phyloP scores from a whole-genome alignment of 2,888 invertebrate genomes.

The Argyresthia goedartella region DNA sequence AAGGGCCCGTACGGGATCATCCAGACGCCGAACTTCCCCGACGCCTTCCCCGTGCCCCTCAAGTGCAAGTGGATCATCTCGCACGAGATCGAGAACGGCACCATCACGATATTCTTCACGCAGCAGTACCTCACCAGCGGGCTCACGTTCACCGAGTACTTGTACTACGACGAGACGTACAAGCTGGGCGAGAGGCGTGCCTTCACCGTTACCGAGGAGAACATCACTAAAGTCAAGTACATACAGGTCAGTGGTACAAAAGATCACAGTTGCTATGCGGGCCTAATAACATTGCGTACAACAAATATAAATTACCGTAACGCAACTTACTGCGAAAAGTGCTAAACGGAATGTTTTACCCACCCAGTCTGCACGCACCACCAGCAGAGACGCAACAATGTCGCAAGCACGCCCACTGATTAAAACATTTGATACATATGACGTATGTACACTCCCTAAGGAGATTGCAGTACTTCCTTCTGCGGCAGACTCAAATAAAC shows the following conservation, averaged over 20 bases:
- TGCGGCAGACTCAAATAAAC: too few species aligned
- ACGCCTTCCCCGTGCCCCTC: slow-evolving; percentile 84
- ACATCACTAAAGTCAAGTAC: slow-evolving; percentile 76
- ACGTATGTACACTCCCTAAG: too few species aligned
- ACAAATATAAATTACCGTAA: too few species aligned
- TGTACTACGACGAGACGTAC: slow-evolving; percentile 78
- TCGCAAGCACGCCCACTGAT: too few species aligned
- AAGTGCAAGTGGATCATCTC: slow-evolving; percentile 88
- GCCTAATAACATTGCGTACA: too few species aligned
- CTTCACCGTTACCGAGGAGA: slow-evolving; percentile 79
- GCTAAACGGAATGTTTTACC: too few species aligned
- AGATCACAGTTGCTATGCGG: too few species aligned
- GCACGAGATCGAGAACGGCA: slow-evolving; percentile 81
- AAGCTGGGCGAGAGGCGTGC: slow-evolving; percentile 77
- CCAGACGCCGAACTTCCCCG: slow-evolving; percentile 88
- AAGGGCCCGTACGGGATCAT: slow-evolving; percentile 78
- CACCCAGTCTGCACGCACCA: too few species aligned
- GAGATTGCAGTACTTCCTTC: too few species aligned
- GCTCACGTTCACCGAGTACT: slow-evolving; percentile 81
- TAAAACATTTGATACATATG: too few species aligned
- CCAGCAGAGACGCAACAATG: too few species aligned
- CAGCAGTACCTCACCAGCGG: slow-evolving; percentile 89
- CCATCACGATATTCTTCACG: slow-evolving; percentile 88
- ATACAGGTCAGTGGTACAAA: slow-evolving; percentile 42
- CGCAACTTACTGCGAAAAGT: too few species aligned